phyloP scores from a whole-genome alignment of 1,140 invertebrate genomes.

The Parapsyche elsis region DNA sequence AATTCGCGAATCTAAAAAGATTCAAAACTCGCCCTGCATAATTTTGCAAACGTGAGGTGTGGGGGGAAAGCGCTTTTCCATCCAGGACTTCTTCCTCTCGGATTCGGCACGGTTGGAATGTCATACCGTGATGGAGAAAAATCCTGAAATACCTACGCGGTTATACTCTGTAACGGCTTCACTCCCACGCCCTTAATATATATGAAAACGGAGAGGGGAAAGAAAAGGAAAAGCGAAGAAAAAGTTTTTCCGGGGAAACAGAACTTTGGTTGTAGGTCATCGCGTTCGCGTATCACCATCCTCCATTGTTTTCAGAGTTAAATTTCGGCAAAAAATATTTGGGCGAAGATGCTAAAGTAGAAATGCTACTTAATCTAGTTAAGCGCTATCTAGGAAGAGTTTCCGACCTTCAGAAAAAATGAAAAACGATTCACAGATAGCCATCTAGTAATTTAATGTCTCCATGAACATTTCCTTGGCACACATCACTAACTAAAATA shows the following conservation, averaged over 20 bases:
- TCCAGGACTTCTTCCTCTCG: too few relatives aligned
- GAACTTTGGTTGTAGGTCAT: slow-evolving; percentile 46
- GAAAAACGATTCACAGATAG: neutral
- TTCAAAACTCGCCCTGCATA: slow-evolving; percentile 51
- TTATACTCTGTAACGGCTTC: slow-evolving; percentile 29
- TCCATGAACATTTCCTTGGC: neutral
- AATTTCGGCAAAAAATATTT: slow-evolving; percentile 9
- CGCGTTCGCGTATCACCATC: slow-evolving; percentile 18
- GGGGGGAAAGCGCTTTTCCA: neutral
- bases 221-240: slow-evolving; percentile 7
- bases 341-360: neutral
- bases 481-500: too few relatives aligned
- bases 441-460: neutral
- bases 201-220: neutral
- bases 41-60: slow-evolving; percentile 40
- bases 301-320: slow-evolving; percentile 43
- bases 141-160: slow-evolving; percentile 46
- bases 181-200: slow-evolving; percentile 27
- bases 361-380: neutral
- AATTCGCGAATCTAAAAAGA: slow-evolving; percentile 54
- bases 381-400: neutral
- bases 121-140: slow-evolving; percentile 50
- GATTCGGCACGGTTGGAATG: slow-evolving; percentile 22
- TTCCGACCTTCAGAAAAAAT: slow-evolving; percentile 1
- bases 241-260: slow-evolving; percentile 12